Conservation (phyloP, 2,113 vertebrate species). For the Orthonyx spaldingii region DNA sequence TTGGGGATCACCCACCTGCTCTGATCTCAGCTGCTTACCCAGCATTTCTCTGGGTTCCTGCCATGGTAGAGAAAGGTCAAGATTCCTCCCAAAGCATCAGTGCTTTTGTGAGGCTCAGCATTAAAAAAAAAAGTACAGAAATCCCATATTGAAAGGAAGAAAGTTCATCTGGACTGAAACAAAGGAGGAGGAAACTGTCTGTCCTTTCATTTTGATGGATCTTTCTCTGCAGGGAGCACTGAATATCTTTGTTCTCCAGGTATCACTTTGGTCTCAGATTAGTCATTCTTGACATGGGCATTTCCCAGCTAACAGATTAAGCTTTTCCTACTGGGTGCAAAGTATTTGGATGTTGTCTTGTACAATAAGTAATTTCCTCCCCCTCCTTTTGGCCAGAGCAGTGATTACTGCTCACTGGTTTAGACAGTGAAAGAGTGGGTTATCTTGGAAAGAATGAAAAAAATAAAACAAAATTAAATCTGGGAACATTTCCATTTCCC, state of each 20-base stretch:
- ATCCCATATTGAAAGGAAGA: not conserved
- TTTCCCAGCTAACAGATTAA: not conserved
- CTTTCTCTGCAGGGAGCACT: not conserved
- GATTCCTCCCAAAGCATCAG: not conserved
- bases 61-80: not conserved
- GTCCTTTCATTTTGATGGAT: not conserved
- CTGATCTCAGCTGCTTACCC: not conserved
- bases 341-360: not conserved
- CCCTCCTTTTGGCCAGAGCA: not conserved
- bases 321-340: not conserved
- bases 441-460: not conserved
- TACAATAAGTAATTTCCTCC: not conserved
- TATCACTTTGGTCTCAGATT: not conserved
- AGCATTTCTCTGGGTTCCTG: not conserved
- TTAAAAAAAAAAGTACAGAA: not conserved
- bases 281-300: not conserved
- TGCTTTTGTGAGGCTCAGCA: not conserved
- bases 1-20: not conserved
- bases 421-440: not conserved
- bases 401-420: not conserved
- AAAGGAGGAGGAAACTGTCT: not conserved
- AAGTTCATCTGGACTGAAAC: not conserved
- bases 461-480: not conserved
- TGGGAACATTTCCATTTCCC: not conserved
- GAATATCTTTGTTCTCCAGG: not conserved